These are phyloP conservation scores for Amia ocellicauda DNA, from an alignment of 2,113 vertebrate species.

Conservation along the genomic window DNA sequence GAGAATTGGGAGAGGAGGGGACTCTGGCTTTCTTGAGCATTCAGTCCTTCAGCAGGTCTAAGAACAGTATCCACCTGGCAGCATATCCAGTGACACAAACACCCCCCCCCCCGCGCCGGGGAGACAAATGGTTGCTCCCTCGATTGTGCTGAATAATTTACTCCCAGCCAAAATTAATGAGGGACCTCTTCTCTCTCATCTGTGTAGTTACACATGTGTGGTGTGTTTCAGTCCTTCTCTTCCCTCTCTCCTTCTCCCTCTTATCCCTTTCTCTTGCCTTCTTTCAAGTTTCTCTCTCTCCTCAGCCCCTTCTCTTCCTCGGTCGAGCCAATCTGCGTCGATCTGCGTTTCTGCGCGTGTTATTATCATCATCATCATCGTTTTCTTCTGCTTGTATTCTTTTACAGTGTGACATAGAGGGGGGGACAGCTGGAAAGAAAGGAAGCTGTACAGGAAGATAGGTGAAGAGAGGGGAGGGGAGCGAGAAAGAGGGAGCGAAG, in stretches of 20 bases:
- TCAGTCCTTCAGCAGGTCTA: conserved; percentile 7
- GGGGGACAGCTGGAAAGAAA: not conserved
- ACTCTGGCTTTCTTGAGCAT: conserved; percentile 12
- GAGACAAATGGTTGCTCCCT: conserved; percentile 24
- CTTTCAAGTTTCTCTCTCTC: not conserved
- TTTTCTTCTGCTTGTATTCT: not conserved
- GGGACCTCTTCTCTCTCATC: conserved; percentile 14
- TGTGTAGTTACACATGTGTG: not conserved
- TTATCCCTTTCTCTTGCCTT: not conserved
- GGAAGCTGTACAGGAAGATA: conserved; percentile 19
- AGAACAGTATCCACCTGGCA: conserved; percentile 36
- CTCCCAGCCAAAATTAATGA: conserved; percentile 31
- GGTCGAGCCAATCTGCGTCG: conserved; percentile 18
- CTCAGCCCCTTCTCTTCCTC: not conserved
- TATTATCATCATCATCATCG: not conserved
- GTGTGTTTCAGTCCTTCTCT: not conserved
- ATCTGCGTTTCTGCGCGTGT: not conserved
- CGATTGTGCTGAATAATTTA: conserved; percentile 44
- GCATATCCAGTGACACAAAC: conserved; percentile 24
- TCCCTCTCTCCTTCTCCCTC: not conserved
- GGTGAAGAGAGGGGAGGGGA: not conserved
- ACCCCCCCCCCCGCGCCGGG: conserved; percentile 12
- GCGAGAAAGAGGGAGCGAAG: conserved; percentile 20
- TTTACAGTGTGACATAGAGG: not conserved
- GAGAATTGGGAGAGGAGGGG: not conserved